Base-by-base conservation (phyloP, 1,140 invertebrate genomes). In the Orussus abietinus region DNA sequence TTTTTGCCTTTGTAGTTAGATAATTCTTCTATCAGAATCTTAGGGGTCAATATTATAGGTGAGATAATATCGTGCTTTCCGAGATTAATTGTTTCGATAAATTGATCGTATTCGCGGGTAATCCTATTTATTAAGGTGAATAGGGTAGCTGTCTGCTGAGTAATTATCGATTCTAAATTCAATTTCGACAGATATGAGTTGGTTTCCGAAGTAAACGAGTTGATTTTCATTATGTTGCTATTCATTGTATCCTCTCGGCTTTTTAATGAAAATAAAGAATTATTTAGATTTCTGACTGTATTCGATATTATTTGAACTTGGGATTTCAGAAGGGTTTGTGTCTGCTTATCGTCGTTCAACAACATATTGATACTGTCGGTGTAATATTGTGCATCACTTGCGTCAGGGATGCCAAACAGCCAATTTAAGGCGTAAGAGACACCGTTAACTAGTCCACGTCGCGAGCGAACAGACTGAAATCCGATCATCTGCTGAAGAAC, bases 341-440 rank as follows among this genome's bases (percentile, higher is more conserved):
- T 49, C 43, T 44, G 42, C 35, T 36, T 53, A 36, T 54, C 40
- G 30, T 42, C 39, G 30, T 21, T 41, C 31, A 47, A 28, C 18
- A 54, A 32, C 19, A 28, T 48, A 42, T 49, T 41, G 17, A 57
- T 59, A 10, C 30, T 43, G 30, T 54, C 49, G n/a, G 36, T 33
- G 47, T 57, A 60, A 46, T 44, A 60, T 41, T 56, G 15, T 33
- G 53, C 59, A 41, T 62, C 55, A 14, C 47, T 47, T 2, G 52
- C 43, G 34, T 56, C 55, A 1, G 59, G 55, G 3, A 49, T 50
- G n/a, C 63, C 59, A 18, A 68, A 64, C 5, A 63, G 35, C 54
- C 53, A 68, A 46, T 64, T 66, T 7, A 62, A 40, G n/a, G 51
- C 33, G 11, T 51, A 42, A 11, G 56, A 55, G 17, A 57, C 38